These are phyloP conservation scores for Acrocephalus kingi DNA, from an alignment of 2,113 vertebrate species.

Conservation along the genomic window DNA sequence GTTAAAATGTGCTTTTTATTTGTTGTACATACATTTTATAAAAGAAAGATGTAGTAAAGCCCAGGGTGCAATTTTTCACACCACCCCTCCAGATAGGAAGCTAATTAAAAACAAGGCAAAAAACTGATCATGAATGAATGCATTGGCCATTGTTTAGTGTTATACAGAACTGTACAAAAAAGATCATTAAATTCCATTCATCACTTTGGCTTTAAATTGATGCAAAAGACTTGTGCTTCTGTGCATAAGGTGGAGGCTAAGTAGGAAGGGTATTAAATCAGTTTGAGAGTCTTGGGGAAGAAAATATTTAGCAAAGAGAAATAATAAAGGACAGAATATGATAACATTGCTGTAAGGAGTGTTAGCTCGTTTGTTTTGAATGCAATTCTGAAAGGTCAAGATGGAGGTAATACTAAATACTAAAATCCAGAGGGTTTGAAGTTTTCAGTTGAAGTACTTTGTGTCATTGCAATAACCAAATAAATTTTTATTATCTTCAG, in stretches of 20 bases:
- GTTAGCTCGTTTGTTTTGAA: conserved; percentile 20
- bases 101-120: conserved; percentile 69
- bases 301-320: conserved; percentile 56
- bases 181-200: conserved; percentile 74
- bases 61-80: conserved; percentile 64
- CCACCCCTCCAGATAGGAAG: conserved; percentile 33
- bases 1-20: conserved; percentile 69
- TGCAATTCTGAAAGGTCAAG: background rate
- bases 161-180: conserved; percentile 72
- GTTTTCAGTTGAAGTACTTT: conserved; percentile 6
- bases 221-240: conserved; percentile 61
- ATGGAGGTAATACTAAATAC: conserved; percentile 21
- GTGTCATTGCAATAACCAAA: background rate
- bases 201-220: conserved; percentile 68
- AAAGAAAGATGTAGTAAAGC: conserved; percentile 62
- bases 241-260: conserved; percentile 43
- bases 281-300: conserved; percentile 36
- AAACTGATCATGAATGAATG: conserved; percentile 67
- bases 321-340: conserved; percentile 47
- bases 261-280: conserved; percentile 50
- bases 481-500: conserved; percentile 10
- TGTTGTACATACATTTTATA: conserved; percentile 72
- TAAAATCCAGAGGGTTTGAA: conserved; percentile 7
- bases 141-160: conserved; percentile 67
- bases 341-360: conserved; percentile 16